Base-by-base conservation (phyloP, 1,140 invertebrate species). In the Leptopilina boulardi region DNA sequence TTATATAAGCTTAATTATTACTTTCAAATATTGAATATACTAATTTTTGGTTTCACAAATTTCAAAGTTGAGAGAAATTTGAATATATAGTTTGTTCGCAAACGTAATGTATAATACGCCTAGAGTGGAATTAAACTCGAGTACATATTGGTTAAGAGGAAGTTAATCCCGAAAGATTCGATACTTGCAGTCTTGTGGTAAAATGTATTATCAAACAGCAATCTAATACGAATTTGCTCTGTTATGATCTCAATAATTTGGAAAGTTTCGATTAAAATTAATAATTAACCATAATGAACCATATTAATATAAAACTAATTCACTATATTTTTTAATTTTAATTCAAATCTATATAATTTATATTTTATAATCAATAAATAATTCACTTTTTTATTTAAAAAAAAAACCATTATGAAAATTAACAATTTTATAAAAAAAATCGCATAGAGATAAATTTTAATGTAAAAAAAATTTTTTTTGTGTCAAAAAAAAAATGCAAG, bases 91-190 rank as follows among this genome's bases (percentile, higher is more conserved):
- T 66, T 34, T 3, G 10, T 23, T 21, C 9, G 21, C 4, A 56
- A 56, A 56, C 19, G 18, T 26, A 56, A 26, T 66, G 15, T 66
- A 66, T 66, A 15, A 30, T 34, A 30, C 13, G 59, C 59, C 26
- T 30, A 13, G 13, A 66, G 59, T 23, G 26, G 15, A 66, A 66
- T 10, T 23, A 30, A 34, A 66, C 59, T 11, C 59, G 26, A 6
- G 59, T 26, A 66, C 59, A 66, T 30, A 66, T 66, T 30, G 15
- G 21, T 66, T 66, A 66, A 66, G 59, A 34, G 59, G 59, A 66
- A 66, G 59, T 66, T 66, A 66, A 66, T 66, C 21, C 59, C 59
- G 23, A 66, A 66, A 66, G 59, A 30, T 66, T 66, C 59, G 26
- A 66, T 34, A 30, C 59, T 34, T n/a, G 23, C 11, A 66, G 23